Base-by-base conservation (phyloP, 2,797 vertebrate species). In the Tympanoctomys barrerae region DNA sequence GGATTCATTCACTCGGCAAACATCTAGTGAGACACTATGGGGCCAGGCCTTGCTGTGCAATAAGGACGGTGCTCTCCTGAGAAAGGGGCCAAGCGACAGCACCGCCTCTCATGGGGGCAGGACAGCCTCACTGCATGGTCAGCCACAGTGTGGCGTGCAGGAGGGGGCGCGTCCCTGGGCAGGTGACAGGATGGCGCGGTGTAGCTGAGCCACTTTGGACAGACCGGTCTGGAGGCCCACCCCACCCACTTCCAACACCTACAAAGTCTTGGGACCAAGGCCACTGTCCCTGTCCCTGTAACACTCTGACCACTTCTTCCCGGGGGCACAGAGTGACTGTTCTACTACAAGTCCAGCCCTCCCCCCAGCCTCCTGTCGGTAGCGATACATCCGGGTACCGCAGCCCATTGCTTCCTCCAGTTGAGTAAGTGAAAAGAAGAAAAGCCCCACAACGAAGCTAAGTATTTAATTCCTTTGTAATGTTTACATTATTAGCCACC, bases 401-500 rank as follows among this genome's bases (percentile, higher is more conserved):
- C 22, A 84, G 82, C 87, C 90, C 61, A 71, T 54, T 24, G 11
- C 36, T 73, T 95, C 86, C 86, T 90, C 79, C 18, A 16, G 70
- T 3, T 81, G 81, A 87, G n/a, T 54, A 92, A 85, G 83, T 19
- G 79, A 68, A 95, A 94, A 93, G 91, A 90, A 87, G 96, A 94
- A 97, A 95, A 90, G 91, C 61, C 62, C 52, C 80, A 90, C 92
- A 87, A 84, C 80, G 92, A 62, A 82, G 92, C 82, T 91, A 94
- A 96, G 94, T 75, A 89, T 94, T 94, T 97, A 95, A 97, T 95
- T 97, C 46, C 77, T 94, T 91, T 96, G 96, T 95, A 97, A 97
- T 96, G 94, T 97, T 97, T 97, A 97, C 88, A 95, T 97, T 97
- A 97, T 96, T 97, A 97, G 96, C 97, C 97, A 97, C 36, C 71